phyloP scores from a whole-genome alignment of 2,888 invertebrate species.

The Limnephilus auricula region DNA sequence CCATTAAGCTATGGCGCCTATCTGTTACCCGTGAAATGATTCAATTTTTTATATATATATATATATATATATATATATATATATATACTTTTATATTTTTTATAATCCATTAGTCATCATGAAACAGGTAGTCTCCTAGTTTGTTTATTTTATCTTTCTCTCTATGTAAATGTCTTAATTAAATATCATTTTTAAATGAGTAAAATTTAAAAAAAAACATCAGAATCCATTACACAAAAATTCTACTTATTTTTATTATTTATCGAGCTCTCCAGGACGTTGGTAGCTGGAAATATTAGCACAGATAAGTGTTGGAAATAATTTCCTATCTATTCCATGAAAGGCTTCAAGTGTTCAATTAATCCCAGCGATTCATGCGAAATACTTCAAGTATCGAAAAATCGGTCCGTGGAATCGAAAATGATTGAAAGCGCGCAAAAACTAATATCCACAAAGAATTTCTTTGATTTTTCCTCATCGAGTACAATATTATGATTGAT shows the following conservation, averaged over 20 bases:
- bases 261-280: not conserved
- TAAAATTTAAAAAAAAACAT: too few relatives aligned
- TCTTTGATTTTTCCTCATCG: conserved; percentile 53
- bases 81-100: too few relatives aligned
- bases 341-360: conserved; percentile 2
- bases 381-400: conserved; percentile 1
- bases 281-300: not conserved
- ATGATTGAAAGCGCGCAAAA: conserved; percentile 37
- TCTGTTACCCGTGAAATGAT: too few relatives aligned
- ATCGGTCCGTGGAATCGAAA: conserved; percentile 29
- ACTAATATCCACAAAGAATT: conserved; percentile 37
- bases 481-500: conserved; percentile 56
- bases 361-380: not conserved
- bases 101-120: too few relatives aligned
- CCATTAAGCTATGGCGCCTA: too few relatives aligned
- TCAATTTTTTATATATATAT: too few relatives aligned
- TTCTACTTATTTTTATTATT: not conserved
- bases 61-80: too few relatives aligned
- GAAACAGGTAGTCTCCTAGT: too few relatives aligned
- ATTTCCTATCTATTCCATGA: not conserved
- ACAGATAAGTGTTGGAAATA: not conserved
- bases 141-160: too few relatives aligned
- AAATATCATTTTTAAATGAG: too few relatives aligned
- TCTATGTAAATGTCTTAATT: too few relatives aligned
- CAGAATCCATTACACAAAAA: not conserved